These are phyloP conservation scores for Novumbra hubbsi DNA, from an alignment of 2,797 vertebrate genomes.

Conservation along the genomic window DNA sequence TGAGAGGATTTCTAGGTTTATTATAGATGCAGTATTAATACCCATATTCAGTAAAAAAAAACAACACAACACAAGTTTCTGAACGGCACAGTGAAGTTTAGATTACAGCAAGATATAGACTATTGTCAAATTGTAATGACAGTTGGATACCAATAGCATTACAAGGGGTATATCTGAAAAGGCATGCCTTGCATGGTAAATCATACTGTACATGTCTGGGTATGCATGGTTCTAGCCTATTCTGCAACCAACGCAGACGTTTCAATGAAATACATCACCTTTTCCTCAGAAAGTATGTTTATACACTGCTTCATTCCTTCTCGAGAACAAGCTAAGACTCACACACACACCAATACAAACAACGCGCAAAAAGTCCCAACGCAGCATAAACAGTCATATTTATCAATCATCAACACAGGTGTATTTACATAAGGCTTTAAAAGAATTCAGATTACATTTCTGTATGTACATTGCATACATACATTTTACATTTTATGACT, in stretches of 20 bases:
- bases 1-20: neutral
- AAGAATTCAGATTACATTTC: slow-evolving; percentile 7
- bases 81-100: slow-evolving; percentile 26
- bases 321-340: slow-evolving; percentile 10
- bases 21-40: neutral
- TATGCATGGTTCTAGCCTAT: neutral
- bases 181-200: slow-evolving; percentile 1
- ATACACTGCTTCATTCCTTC: slow-evolving; percentile 8
- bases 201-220: slow-evolving; percentile 14
- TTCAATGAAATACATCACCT: neutral
- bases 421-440: neutral
- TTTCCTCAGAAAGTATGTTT: slow-evolving; percentile 10
- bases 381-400: neutral
- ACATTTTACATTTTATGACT: neutral
- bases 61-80: slow-evolving; percentile 1
- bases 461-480: slow-evolving; percentile 8
- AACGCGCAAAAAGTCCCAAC: slow-evolving; percentile 2
- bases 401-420: neutral
- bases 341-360: slow-evolving; percentile 4
- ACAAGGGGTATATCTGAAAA: slow-evolving; percentile 3
- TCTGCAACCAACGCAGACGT: slow-evolving; percentile 17
- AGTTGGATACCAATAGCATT: slow-evolving; percentile 13
- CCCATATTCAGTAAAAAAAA: slow-evolving; percentile 9
- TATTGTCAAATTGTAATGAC: slow-evolving; percentile 8
- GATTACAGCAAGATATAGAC: slow-evolving; percentile 11